Conservation (phyloP, 2,113 vertebrate species). For the rabbit (Oryctolagus cuniculus) region DNA sequence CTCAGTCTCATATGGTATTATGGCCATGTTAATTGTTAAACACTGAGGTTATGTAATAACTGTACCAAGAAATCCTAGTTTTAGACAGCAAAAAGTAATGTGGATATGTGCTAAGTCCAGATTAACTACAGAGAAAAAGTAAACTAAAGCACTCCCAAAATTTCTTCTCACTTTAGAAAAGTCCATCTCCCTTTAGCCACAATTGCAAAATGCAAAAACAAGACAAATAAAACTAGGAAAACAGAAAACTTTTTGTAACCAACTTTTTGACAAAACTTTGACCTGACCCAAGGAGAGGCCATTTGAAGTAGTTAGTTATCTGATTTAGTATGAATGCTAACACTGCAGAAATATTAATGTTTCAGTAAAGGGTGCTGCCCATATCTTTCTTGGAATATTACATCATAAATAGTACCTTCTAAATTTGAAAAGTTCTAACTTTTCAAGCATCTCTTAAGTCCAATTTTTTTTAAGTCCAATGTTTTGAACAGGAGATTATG, state of each 20-base stretch:
- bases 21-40: neutral
- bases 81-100: neutral
- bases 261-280: neutral
- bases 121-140: neutral
- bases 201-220: conserved; percentile 34
- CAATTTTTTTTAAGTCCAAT: neutral
- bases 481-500: neutral
- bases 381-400: neutral
- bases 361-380: neutral
- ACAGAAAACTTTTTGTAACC: neutral
- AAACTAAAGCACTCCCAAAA: neutral
- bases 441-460: neutral
- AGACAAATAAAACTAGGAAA: conserved; percentile 15
- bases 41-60: neutral
- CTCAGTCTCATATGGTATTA: neutral
- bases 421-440: neutral
- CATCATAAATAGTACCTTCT: neutral
- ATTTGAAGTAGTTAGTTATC: neutral
- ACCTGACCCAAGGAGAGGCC: neutral
- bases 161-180: conserved; percentile 20
- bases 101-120: neutral
- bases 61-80: neutral
- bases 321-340: neutral
- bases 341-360: conserved; percentile 7
- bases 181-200: neutral